Percentiles rank a stretch among this genome's conserved stretches.
Evolutionary conservation across 2,113 vertebrate species (phyloP).

Genomic region (Aleadryas rufinucha): DNA sequence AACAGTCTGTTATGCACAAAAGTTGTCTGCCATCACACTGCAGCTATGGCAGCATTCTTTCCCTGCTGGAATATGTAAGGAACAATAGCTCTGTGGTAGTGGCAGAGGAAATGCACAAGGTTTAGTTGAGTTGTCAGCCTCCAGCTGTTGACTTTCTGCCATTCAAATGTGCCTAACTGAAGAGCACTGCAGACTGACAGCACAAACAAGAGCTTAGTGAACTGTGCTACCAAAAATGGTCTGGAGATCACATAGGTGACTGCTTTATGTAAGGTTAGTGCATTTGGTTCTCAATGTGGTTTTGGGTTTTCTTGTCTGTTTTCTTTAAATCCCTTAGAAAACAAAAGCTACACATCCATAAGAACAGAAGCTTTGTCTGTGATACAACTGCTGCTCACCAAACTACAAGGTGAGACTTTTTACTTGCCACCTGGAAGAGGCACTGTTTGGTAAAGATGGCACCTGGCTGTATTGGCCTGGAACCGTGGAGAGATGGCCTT

Average conservation of each 20-base stretch:
- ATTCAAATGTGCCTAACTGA: background rate
- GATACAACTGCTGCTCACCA: slow-evolving; percentile 88
- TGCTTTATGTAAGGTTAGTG: background rate
- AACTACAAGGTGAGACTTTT: slow-evolving; percentile 83
- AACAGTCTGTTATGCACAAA: fast-evolving
- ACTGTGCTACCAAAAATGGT: background rate
- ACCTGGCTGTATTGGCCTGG: background rate
- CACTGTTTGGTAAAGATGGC: background rate
- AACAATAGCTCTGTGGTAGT: background rate
- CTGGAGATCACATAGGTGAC: background rate
- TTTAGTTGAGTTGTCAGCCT: background rate
- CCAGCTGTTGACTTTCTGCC: background rate
- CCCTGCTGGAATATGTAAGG: background rate
- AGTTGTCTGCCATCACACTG: background rate
- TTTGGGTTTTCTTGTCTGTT: background rate
- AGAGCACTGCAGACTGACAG: background rate
- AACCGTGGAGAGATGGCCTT: background rate
- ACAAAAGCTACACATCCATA: slow-evolving; percentile 95
- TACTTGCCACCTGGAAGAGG: background rate
- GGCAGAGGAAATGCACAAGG: background rate
- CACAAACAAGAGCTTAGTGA: background rate
- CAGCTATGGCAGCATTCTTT: background rate
- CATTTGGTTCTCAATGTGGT: background rate
- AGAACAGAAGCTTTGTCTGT: slow-evolving; percentile 93
- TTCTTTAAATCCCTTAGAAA: slow-evolving; percentile 78